Conservation (phyloP, 2,797 vertebrate genomes). For the Rhynchonycteris naso region DNA sequence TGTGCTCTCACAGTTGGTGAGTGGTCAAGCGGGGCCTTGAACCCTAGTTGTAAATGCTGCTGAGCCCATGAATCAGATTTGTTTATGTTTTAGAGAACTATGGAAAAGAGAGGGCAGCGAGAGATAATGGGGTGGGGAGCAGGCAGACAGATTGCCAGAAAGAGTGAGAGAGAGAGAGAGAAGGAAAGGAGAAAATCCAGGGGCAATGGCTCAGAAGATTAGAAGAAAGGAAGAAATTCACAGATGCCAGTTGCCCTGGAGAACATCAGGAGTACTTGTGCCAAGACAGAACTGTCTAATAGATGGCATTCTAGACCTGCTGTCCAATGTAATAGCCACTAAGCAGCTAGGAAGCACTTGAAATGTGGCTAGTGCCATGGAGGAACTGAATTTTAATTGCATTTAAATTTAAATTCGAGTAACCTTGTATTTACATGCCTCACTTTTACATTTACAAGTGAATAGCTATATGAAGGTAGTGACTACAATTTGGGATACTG, state of each 20-base stretch:
- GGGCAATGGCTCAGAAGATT: neutral
- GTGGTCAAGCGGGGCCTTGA: neutral
- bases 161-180: neutral
- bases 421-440: neutral
- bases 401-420: neutral
- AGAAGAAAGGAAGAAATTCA: neutral
- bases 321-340: fast-evolving
- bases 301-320: neutral
- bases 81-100: neutral
- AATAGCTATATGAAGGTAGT: neutral
- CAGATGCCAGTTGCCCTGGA: fast-evolving
- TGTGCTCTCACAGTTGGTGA: neutral
- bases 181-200: neutral
- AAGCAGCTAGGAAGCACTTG: neutral
- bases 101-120: neutral
- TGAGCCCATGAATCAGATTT: neutral
- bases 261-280: neutral
- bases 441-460: neutral
- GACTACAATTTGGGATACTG: fast-evolving
- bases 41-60: neutral
- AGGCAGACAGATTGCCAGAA: no score
- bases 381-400: neutral
- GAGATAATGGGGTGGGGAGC: neutral
- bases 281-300: neutral
- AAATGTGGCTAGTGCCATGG: neutral